phyloP scores from a whole-genome alignment of 1,140 invertebrate genomes.

The Drosophila erecta region DNA sequence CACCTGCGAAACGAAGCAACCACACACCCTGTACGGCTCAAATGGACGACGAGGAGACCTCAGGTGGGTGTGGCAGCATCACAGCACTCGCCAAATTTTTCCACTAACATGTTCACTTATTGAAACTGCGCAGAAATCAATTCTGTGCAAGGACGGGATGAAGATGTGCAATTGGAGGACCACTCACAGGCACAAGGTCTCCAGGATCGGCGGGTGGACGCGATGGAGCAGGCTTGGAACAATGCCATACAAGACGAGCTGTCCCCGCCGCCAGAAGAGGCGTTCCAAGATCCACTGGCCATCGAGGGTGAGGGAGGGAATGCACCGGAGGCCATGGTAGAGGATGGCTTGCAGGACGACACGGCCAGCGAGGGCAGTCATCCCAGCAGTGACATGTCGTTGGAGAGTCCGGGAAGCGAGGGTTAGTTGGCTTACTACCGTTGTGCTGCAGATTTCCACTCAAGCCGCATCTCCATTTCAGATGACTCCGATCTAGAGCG shows the following conservation, averaged over 20 bases:
- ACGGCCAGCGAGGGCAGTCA: slow-evolving; percentile 6
- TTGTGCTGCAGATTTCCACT: background rate
- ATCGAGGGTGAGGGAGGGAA: background rate
- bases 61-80: slow-evolving; percentile 18
- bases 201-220: background rate
- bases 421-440: slow-evolving; percentile 17
- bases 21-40: slow-evolving; percentile 13
- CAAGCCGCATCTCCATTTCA: background rate
- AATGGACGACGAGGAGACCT: slow-evolving; percentile 68
- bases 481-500: slow-evolving; percentile 63
- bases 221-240: slow-evolving; percentile 4
- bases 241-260: slow-evolving; percentile 34
- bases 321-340: background rate
- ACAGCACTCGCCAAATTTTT: background rate
- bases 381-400: slow-evolving; percentile 59
- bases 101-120: background rate
- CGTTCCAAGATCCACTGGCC: slow-evolving; percentile 23
- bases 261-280: slow-evolving; percentile 13
- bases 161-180: slow-evolving; percentile 2
- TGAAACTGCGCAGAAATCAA: slow-evolving; percentile 55
- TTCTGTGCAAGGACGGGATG: slow-evolving; percentile 25
- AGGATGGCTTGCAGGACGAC: slow-evolving; percentile 4
- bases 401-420: slow-evolving; percentile 70
- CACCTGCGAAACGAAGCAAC: slow-evolving; percentile 1
- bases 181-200: background rate